phyloP scores from a whole-genome alignment of 2,888 invertebrate genomes.

The Conus canariensis region DNA sequence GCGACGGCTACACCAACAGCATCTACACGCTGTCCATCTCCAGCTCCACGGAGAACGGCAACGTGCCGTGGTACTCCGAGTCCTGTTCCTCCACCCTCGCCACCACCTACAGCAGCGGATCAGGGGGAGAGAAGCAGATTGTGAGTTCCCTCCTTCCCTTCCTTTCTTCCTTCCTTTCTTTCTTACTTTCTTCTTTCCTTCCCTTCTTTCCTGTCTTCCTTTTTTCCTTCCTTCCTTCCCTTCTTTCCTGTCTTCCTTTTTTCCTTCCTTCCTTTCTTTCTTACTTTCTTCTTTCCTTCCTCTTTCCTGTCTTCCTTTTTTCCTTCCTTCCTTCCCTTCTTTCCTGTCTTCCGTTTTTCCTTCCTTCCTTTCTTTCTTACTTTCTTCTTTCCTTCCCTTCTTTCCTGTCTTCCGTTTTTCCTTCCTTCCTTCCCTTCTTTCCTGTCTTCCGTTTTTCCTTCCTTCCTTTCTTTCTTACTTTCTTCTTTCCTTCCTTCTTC shows the following conservation, averaged over 20 bases:
- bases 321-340: too few species aligned
- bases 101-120: slow-evolving; percentile 98
- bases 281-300: too few species aligned
- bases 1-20: slow-evolving; percentile 99
- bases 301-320: too few species aligned
- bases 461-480: too few species aligned
- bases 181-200: too few species aligned
- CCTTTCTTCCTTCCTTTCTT: background rate
- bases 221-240: background rate
- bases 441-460: too few species aligned
- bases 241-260: background rate
- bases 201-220: background rate
- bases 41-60: slow-evolving; percentile 83
- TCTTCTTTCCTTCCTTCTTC: too few species aligned
- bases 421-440: too few species aligned
- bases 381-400: too few species aligned
- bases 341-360: too few species aligned
- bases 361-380: too few species aligned
- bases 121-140: slow-evolving; percentile 85
- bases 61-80: slow-evolving; percentile 96
- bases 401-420: too few species aligned
- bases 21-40: slow-evolving; percentile 99
- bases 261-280: background rate
- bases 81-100: slow-evolving; percentile 98
- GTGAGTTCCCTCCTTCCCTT: slow-evolving; percentile 67